Conservation (phyloP, 2,113 vertebrate genomes). For the Macquaria australasica region DNA sequence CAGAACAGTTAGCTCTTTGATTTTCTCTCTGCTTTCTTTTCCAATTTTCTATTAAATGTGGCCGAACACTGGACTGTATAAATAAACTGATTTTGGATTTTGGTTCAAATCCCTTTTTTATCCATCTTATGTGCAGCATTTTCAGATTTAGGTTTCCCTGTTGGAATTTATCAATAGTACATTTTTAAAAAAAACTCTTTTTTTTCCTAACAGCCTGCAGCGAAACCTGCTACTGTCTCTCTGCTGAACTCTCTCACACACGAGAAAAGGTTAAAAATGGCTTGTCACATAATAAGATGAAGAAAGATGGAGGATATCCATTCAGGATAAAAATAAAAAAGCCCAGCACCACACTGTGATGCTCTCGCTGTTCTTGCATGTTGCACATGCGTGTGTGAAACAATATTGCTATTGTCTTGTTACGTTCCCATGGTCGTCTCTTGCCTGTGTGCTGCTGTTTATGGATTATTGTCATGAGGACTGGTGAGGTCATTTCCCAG, state of each 20-base stretch:
- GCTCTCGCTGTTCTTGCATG: conserved; percentile 20
- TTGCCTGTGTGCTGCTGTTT: conserved; percentile 57
- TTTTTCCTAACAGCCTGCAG: neutral
- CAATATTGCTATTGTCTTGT: conserved; percentile 74
- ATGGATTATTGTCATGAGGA: conserved; percentile 56
- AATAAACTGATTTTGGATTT: neutral
- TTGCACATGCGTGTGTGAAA: conserved; percentile 61
- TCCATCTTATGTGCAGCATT: neutral
- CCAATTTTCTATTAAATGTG: neutral
- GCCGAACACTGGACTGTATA: neutral
- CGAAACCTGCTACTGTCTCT: conserved; percentile 15
- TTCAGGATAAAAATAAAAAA: conserved; percentile 44
- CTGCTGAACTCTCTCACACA: conserved; percentile 11
- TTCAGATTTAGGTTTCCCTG: neutral
- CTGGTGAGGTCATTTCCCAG: conserved; percentile 78
- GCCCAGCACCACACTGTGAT: conserved; percentile 22
- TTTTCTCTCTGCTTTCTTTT: neutral
- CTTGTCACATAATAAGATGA: neutral
- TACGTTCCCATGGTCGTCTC: conserved; percentile 68
- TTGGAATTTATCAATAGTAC: too few species aligned
- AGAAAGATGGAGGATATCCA: conserved; percentile 58
- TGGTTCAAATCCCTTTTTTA: neutral
- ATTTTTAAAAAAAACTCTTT: too few species aligned
- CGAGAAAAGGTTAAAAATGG: conserved; percentile 31
- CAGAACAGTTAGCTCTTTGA: neutral